Evolutionary conservation across 2,888 invertebrate species (phyloP).

Genomic region (Neoscelio sp.): DNA sequence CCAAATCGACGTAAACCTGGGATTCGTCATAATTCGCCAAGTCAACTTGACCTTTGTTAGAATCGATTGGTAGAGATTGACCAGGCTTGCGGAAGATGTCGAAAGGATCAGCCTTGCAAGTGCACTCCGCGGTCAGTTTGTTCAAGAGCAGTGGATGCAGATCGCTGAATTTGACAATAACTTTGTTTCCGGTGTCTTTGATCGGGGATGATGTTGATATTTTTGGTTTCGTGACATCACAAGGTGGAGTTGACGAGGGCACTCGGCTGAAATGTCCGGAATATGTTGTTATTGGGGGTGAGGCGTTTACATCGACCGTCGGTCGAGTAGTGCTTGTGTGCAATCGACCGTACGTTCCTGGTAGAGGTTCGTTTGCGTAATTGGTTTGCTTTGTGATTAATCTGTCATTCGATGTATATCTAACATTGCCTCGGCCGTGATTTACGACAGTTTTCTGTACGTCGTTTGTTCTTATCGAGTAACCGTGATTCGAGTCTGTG

Average conservation of each 20-base stretch:
- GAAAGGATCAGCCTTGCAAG: slow-evolving; percentile 84
- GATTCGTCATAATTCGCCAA: slow-evolving; percentile 81
- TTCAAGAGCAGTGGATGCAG: slow-evolving; percentile 88
- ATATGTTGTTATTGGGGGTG: slow-evolving; percentile 72
- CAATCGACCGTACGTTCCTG: slow-evolving; percentile 13
- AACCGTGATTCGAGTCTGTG: slow-evolving; percentile 57
- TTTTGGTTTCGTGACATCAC: slow-evolving; percentile 70
- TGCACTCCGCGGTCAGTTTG: slow-evolving; percentile 90
- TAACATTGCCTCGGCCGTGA: slow-evolving; percentile 75
- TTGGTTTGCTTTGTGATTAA: slow-evolving; percentile 21
- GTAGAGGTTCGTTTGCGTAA: slow-evolving; percentile 57
- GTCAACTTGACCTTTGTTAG: slow-evolving; percentile 78
- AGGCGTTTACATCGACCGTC: slow-evolving; percentile 45
- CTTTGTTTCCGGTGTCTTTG: slow-evolving; percentile 82
- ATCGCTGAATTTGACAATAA: slow-evolving; percentile 89
- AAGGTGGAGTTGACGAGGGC: slow-evolving; percentile 65
- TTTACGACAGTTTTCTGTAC: slow-evolving; percentile 49
- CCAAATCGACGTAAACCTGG: slow-evolving; percentile 80
- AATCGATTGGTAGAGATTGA: slow-evolving; percentile 75
- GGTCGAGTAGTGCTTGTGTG: slow-evolving; percentile 43
- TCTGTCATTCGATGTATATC: slow-evolving; percentile 72
- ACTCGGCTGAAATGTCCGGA: slow-evolving; percentile 69
- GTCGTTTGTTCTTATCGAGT: slow-evolving; percentile 36
- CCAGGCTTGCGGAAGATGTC: slow-evolving; percentile 76
- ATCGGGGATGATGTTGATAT: slow-evolving; percentile 49